phyloP scores from a whole-genome alignment of 2,888 invertebrate genomes.

The Matsumyia berberina region DNA sequence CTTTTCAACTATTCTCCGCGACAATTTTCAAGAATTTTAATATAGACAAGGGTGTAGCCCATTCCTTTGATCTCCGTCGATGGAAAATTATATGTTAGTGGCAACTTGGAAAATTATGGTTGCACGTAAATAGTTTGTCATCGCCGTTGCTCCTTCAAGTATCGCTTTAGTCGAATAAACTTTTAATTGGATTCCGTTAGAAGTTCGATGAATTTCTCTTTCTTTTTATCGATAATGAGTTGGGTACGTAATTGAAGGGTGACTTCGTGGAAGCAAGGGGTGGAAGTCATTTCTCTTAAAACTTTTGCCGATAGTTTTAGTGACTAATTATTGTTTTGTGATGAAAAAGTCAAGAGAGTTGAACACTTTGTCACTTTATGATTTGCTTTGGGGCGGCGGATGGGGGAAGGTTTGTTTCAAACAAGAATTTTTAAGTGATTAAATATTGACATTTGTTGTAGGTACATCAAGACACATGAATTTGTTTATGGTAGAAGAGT shows the following conservation, averaged over 20 bases:
- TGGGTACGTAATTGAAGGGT: conserved; percentile 70
- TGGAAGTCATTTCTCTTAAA: neutral
- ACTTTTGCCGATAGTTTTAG: neutral
- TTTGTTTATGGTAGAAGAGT: too few species aligned
- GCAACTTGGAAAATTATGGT: too few species aligned
- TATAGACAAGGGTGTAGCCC: too few species aligned
- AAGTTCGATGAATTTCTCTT: conserved; percentile 6
- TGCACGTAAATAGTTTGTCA: conserved; percentile 17
- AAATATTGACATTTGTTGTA: too few species aligned
- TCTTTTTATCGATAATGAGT: conserved; percentile 34
- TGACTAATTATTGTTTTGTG: conserved; percentile 9
- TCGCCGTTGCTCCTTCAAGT: neutral
- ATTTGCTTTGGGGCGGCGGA: too few species aligned
- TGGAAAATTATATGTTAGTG: too few species aligned
- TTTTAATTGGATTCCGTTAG: conserved; percentile 46
- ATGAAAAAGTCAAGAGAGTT: neutral
- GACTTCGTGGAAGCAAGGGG: neutral
- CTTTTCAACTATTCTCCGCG: too few species aligned
- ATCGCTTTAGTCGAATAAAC: conserved; percentile 9
- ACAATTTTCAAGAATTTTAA: too few species aligned
- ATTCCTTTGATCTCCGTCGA: too few species aligned
- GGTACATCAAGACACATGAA: too few species aligned
- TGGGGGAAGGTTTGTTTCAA: too few species aligned
- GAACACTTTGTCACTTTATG: neutral
- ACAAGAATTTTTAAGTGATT: too few species aligned